Percentiles rank a stretch among this genome's conserved stretches.
Evolutionary conservation across 2,888 invertebrate genomes (phyloP).

Genomic region (Noctua fimbriata): DNA sequence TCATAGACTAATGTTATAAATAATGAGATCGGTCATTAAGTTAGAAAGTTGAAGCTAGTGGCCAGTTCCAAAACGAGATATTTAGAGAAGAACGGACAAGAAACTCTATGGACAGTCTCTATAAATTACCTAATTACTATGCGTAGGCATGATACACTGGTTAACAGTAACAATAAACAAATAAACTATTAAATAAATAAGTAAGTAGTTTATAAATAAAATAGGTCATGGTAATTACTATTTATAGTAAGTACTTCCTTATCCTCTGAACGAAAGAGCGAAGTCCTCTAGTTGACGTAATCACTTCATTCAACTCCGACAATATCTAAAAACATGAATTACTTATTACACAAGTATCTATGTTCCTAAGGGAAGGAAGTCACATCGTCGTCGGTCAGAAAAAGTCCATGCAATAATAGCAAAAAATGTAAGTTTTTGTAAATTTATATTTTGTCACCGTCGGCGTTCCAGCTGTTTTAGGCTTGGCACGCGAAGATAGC

Average conservation of each 20-base stretch:
- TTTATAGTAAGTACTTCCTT: conserved; percentile 15
- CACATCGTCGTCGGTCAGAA: neutral
- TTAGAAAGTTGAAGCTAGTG: neutral
- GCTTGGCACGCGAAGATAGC: no score
- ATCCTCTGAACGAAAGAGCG: conserved; percentile 27
- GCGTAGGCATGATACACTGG: neutral
- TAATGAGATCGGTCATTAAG: neutral
- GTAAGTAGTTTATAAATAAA: conserved; percentile 11
- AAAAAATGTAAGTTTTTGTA: neutral
- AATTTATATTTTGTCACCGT: no score
- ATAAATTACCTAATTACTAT: neutral
- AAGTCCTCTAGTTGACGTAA: conserved; percentile 30
- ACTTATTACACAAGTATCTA: neutral
- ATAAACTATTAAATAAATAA: neutral
- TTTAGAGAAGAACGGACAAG: neutral
- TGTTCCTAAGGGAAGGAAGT: neutral
- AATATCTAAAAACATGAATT: neutral
- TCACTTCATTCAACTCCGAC: neutral
- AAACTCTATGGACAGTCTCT: neutral
- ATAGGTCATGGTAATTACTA: conserved; percentile 26
- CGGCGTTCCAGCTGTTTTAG: no score
- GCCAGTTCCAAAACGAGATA: neutral
- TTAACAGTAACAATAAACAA: neutral
- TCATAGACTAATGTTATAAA: no score
- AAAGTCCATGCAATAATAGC: neutral